phyloP scores from a whole-genome alignment of 2,888 invertebrate genomes.

The Phasia obesa region DNA sequence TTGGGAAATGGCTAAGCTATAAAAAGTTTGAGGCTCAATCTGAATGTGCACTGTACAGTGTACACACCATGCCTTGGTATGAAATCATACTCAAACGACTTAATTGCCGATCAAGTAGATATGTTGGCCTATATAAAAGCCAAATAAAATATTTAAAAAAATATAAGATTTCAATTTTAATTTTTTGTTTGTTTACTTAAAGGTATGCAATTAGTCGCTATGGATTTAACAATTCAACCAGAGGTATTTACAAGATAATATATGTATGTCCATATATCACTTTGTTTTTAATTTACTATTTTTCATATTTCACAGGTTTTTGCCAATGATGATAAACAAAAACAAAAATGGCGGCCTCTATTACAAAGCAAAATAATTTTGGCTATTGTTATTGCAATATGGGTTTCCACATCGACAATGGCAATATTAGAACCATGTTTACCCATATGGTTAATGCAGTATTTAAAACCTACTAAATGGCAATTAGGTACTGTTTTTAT shows the following conservation, averaged over 20 bases:
- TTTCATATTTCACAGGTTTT: slow-evolving; percentile 66
- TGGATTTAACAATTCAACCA: slow-evolving; percentile 80
- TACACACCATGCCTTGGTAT: too few relatives aligned
- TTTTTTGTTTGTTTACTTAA: slow-evolving; percentile 16
- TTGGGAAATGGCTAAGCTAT: too few relatives aligned
- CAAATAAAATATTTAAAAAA: too few relatives aligned
- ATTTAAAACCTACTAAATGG: slow-evolving; percentile 84
- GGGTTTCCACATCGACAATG: slow-evolving; percentile 91
- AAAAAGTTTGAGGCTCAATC: too few relatives aligned
- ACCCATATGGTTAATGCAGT: slow-evolving; percentile 89
- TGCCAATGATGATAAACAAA: slow-evolving; percentile 71
- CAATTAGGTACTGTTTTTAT: slow-evolving; percentile 92
- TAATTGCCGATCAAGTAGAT: too few relatives aligned
- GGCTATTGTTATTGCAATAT: slow-evolving; percentile 87
- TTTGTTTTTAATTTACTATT: neutral
- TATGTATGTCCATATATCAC: too few relatives aligned
- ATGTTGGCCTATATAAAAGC: too few relatives aligned
- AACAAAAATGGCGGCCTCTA: slow-evolving; percentile 84
- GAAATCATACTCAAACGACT: too few relatives aligned
- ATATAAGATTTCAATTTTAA: too few relatives aligned
- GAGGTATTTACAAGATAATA: slow-evolving; percentile 77
- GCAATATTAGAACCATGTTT: slow-evolving; percentile 92
- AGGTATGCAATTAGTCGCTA: slow-evolving; percentile 78
- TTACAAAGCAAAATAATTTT: slow-evolving; percentile 86
- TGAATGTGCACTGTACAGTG: too few relatives aligned